Base-by-base conservation (phyloP, 2,113 vertebrate genomes). In the Carassius gibelio region DNA sequence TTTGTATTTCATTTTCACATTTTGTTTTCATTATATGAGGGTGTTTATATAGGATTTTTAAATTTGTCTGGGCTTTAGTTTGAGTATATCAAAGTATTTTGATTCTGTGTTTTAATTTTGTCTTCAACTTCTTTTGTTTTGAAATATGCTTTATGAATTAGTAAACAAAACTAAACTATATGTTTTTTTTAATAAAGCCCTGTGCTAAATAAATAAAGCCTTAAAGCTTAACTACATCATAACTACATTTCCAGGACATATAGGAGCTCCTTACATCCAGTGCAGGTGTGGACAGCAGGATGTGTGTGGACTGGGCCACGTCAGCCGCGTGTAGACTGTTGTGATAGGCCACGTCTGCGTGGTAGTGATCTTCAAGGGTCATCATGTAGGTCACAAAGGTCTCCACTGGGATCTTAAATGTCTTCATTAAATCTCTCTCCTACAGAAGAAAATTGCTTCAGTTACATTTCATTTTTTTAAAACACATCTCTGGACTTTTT, bases 311-410 rank as follows among this genome's bases (percentile, higher is more conserved):
- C 92, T 99, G 98, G 64, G 97, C 97, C 0, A 99, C 98, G 6
- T 99, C 98, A 0, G 98, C 98, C 1, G 98, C 98, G 0, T 99
- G 98, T 8, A 99, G 96, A 92, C 97, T 99, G 94, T 99, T 99
- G 92, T 99, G 98, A 90, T 99, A 99, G 0, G 98, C 97, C 69
- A 99, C 96, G 0, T 99, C 97, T 0, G 96, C 95, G 84, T 99
- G 98, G 91, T 99, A 99, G 94, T 99, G 98, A 84, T 96, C 95
- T 92, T 99, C 98, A 80, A 99, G 92, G 4, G 98, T 99, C 97
- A 99, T 97, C 95, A 98, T 98, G 95, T 99, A 99, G 11, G 97
- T 97, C 79, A 99, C 96, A 42, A 99, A 97, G 0, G 97, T 98
- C 90, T 99, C 98, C 0, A 96, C 94, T 0, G 98, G 97, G 92